Conservation (phyloP, 2,113 vertebrate genomes). For the Prochilodus magdalenae region DNA sequence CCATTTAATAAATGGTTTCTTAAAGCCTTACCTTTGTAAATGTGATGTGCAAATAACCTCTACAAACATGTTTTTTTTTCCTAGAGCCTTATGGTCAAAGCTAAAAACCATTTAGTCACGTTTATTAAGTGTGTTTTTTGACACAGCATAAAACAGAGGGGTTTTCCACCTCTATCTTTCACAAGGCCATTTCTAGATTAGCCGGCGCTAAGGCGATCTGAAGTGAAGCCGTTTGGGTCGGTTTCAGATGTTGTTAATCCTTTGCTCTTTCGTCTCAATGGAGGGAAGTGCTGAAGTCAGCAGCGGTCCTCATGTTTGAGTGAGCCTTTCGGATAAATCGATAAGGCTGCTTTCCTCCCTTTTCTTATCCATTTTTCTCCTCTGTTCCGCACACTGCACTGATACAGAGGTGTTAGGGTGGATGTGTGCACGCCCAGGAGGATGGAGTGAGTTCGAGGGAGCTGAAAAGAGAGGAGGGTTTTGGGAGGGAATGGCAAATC, state of each 20-base stretch:
- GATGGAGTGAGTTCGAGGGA: not conserved
- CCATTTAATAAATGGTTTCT: not conserved
- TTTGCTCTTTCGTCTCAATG: slow-evolving; percentile 52
- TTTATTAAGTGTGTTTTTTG: not conserved
- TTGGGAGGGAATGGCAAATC: slow-evolving; percentile 55
- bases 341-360: slow-evolving; percentile 53
- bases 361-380: slow-evolving; percentile 51
- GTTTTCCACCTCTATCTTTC: slow-evolving; percentile 21
- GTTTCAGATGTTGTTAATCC: slow-evolving; percentile 61
- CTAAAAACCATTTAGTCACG: not conserved
- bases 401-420: slow-evolving; percentile 48
- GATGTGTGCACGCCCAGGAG: slow-evolving; percentile 15
- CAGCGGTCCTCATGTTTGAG: slow-evolving; percentile 57
- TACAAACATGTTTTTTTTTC: not conserved
- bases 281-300: slow-evolving; percentile 62
- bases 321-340: slow-evolving; percentile 64
- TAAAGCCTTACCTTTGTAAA: too few relatives aligned
- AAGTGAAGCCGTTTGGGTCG: slow-evolving; percentile 49
- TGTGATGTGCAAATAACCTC: not conserved
- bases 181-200: slow-evolving; percentile 49
- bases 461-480: not conserved
- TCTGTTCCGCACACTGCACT: slow-evolving; percentile 39
- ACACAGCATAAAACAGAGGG: slow-evolving; percentile 10
- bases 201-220: slow-evolving; percentile 56
- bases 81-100: not conserved